Percentiles rank a stretch among this genome's conserved stretches.
Conservation (phyloP, 2,888 invertebrate genomes). For the Eubasilissa splendida region DNA sequence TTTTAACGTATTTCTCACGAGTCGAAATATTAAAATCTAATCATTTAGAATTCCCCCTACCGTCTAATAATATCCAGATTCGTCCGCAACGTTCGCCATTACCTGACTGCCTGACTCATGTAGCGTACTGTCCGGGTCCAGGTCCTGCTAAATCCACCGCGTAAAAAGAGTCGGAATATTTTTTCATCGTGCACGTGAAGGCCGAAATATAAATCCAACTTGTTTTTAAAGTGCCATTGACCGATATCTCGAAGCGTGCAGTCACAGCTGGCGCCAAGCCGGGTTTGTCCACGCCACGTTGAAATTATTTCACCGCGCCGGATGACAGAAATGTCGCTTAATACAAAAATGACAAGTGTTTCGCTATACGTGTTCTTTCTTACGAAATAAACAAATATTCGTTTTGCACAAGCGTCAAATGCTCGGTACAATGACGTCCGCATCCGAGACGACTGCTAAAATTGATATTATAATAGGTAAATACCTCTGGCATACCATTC, state of each 20-base stretch:
- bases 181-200: not conserved
- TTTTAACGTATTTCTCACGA: too few species aligned
- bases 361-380: not conserved
- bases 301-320: too few species aligned
- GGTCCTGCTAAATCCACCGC: not conserved
- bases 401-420: not conserved
- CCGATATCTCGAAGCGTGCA: not conserved
- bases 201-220: not conserved
- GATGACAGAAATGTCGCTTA: not conserved
- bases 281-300: not conserved
- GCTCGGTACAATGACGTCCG: not conserved
- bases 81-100: too few species aligned
- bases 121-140: too few species aligned
- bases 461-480: constrained; percentile 8
- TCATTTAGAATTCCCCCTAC: too few species aligned
- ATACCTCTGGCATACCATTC: not conserved
- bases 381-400: not conserved
- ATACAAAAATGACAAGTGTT: not conserved
- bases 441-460: not conserved
- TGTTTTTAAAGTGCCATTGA: constrained; percentile 13
- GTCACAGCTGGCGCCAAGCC: constrained; percentile 14
- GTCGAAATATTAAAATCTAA: too few species aligned
- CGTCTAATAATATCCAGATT: too few species aligned
- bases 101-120: too few species aligned
- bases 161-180: constrained; percentile 4